Percentiles rank a stretch among this genome's conserved stretches.
phyloP scores from a whole-genome alignment of 2,797 vertebrate genomes.

The Xiphophorus birchmanni region DNA sequence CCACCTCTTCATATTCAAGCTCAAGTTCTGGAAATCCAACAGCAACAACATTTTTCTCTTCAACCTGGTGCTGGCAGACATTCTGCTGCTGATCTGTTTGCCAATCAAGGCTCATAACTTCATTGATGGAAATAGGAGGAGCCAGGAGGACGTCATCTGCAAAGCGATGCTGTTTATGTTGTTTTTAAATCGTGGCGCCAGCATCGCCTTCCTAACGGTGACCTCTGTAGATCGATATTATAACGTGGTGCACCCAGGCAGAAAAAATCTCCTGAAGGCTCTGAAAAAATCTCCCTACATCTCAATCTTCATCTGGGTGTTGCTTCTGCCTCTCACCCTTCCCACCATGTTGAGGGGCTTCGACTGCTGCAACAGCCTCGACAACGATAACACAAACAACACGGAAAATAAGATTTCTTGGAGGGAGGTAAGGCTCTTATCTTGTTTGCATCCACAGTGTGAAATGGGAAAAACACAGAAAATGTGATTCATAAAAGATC shows the following conservation, averaged over 20 bases:
- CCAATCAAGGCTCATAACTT: conserved; percentile 72
- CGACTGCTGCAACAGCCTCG: conserved; percentile 58
- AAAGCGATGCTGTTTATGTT: conserved; percentile 72
- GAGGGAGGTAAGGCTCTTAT: conserved; percentile 46
- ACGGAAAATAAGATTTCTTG: neutral
- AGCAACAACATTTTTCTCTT: conserved; percentile 78
- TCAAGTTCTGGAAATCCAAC: conserved; percentile 82
- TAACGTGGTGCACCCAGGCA: conserved; percentile 68
- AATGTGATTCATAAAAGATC: neutral
- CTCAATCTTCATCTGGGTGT: conserved; percentile 74
- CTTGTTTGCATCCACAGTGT: neutral
- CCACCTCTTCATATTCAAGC: conserved; percentile 79
- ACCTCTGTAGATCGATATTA: conserved; percentile 78
- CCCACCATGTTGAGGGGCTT: conserved; percentile 74
- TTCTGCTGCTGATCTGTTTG: conserved; percentile 76
- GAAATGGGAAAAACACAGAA: neutral
- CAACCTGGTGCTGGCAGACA: conserved; percentile 76
- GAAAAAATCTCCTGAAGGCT: conserved; percentile 63
- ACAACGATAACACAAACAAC: rapidly evolving
- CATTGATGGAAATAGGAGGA: conserved; percentile 47
- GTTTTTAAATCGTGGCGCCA: conserved; percentile 74
- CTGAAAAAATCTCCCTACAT: conserved; percentile 65
- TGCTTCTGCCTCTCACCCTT: conserved; percentile 62
- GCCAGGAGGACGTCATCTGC: neutral
- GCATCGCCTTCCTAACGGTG: conserved; percentile 77